Evolutionary conservation across 2,797 vertebrate species (phyloP).

Genomic region (Labeo calbasu): DNA sequence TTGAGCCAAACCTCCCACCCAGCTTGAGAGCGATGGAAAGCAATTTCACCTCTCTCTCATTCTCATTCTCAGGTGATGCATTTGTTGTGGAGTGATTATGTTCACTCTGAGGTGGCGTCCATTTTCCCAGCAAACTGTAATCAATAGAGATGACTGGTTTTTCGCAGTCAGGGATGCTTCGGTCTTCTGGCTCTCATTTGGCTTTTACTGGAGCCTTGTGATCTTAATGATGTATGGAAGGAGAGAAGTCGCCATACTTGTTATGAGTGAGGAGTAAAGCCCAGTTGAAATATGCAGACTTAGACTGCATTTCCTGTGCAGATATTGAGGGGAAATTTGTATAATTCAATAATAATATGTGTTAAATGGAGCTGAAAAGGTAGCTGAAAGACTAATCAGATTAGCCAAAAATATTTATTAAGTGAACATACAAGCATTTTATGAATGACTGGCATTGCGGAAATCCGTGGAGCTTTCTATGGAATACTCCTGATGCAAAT

Average conservation of each 20-base stretch:
- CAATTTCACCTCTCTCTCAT: slow-evolving; percentile 45
- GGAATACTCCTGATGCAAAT: neutral
- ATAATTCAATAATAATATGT: neutral
- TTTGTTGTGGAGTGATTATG: slow-evolving; percentile 52
- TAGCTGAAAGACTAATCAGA: slow-evolving; percentile 3
- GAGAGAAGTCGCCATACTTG: neutral
- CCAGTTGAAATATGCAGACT: neutral
- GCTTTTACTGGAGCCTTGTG: slow-evolving; percentile 13
- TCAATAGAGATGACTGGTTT: slow-evolving; percentile 51
- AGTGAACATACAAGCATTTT: neutral
- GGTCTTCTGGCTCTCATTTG: slow-evolving; percentile 33
- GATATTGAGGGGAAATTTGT: neutral
- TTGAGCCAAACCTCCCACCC: slow-evolving; percentile 45
- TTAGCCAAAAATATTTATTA: neutral
- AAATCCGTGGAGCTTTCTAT: neutral
- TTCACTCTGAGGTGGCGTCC: slow-evolving; percentile 36
- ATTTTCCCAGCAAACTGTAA: slow-evolving; percentile 52
- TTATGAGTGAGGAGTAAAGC: neutral
- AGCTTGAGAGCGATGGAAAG: slow-evolving; percentile 51
- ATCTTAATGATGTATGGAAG: slow-evolving; percentile 10
- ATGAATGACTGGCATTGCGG: neutral
- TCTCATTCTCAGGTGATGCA: slow-evolving; percentile 51
- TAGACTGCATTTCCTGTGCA: neutral
- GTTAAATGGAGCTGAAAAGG: slow-evolving; percentile 21
- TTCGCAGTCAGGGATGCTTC: slow-evolving; percentile 15